Evolutionary conservation across 2,113 vertebrate species (phyloP), one percentile per base, ranked within the genome.

Genomic region (rat (Rattus norvegicus)): DNA sequence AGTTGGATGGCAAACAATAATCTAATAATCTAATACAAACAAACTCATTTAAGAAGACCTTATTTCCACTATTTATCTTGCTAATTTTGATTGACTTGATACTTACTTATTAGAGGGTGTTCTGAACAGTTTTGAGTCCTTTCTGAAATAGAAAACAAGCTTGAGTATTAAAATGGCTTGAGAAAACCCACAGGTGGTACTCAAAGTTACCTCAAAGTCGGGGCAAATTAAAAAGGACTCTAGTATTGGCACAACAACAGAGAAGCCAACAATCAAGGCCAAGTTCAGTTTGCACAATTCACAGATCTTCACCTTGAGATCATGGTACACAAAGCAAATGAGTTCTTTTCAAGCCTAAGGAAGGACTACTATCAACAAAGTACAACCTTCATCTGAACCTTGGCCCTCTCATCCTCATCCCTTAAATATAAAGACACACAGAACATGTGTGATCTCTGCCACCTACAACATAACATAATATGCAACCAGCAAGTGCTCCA

Each of bases 121-220:
- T 95, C 80, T 89, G 95, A 95, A 81, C 47, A 83, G 92, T 92
- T 95, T 65, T 81, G 76, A 92, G 59, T 49, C 61, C 20, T 0
- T 86, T 97, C 94, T 97, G 85, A 96, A 97, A 97, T 2, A 93
- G 61, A 90, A 97, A 86, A 92, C 17, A 88, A 81, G 33, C 73
- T 49, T 84, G 52, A 90, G 20, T 90, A n/a, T 54, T 80, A 12
- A 90, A 93, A 93, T 47, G 59, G 20, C 19, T 90, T 92, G 47
- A 63, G 39, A 65, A 88, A 97, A 84, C 2, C 80, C 9, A 10
- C 17, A 59, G 2, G 28, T 3, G 52, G 1, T 63, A 30, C 36
- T 52, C n/a, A 93, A 4, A 5, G 2, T 0, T 63, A 19, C 89
- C n/a, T 76, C 22, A 87, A 93, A 79, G 39, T 63, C 36, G 87